Percentiles rank a stretch among this genome's conserved stretches.
Conservation (phyloP, 2,113 vertebrate species). For the Orthochromis malagaraziensis region DNA sequence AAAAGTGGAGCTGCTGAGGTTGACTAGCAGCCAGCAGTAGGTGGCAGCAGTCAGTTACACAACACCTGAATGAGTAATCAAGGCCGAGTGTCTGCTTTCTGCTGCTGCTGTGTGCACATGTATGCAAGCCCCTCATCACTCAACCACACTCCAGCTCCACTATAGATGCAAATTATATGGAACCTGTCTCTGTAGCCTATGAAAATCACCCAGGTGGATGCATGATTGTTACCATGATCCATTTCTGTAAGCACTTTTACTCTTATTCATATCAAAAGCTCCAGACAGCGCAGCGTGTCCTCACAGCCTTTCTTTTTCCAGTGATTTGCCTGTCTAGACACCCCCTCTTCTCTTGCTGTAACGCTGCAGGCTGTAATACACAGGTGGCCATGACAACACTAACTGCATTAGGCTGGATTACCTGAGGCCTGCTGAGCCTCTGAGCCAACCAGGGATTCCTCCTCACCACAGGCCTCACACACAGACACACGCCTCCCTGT, state of each 20-base stretch:
- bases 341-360: not conserved
- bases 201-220: not conserved
- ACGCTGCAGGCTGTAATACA: conserved; percentile 7
- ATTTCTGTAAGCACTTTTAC: not conserved
- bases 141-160: not conserved
- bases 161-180: not conserved
- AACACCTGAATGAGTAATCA: conserved; percentile 29
- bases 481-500: not conserved
- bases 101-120: not conserved
- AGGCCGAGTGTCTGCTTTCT: not conserved
- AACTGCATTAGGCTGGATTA: conserved; percentile 55
- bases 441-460: conserved; percentile 5
- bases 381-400: conserved; percentile 46
- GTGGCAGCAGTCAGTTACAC: conserved; percentile 66
- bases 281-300: not conserved
- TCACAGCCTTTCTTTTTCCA: conserved; percentile 3
- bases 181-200: not conserved
- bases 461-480: not conserved
- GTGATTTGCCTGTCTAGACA: conserved; percentile 38
- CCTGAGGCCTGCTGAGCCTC: conserved; percentile 42
- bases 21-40: conserved; percentile 49
- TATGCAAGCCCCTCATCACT: not conserved
- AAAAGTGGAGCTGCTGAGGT: not conserved
- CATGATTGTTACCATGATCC: not conserved
- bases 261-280: not conserved